Conservation (phyloP, 2,888 invertebrate genomes). For the Drosophila colorata region DNA sequence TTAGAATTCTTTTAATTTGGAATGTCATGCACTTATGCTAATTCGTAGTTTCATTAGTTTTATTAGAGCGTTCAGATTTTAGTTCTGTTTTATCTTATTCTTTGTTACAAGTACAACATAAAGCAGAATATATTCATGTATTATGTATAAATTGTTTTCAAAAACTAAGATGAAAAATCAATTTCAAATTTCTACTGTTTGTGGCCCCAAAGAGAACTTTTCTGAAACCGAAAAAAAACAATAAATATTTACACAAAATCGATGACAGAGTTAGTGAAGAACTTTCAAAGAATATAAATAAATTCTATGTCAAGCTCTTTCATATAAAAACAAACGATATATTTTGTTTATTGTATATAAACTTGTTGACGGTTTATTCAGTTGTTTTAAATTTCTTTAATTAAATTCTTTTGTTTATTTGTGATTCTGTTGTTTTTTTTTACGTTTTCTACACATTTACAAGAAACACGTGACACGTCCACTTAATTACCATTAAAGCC, state of each 20-base stretch:
- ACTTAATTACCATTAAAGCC: constrained; percentile 68
- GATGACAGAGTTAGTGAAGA: constrained; percentile 39
- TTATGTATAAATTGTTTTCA: constrained; percentile 50
- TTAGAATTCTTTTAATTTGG: constrained; percentile 56
- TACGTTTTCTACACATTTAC: constrained; percentile 65
- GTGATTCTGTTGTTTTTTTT: constrained; percentile 10
- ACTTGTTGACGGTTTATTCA: constrained; percentile 45
- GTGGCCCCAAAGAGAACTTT: constrained; percentile 90
- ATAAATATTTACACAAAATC: constrained; percentile 20
- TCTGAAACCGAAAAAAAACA: constrained; percentile 87
- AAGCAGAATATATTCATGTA: constrained; percentile 60
- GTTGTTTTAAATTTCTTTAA: constrained; percentile 25
- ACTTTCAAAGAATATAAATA: constrained; percentile 30
- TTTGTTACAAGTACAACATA: constrained; percentile 39
- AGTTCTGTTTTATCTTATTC: constrained; percentile 24
- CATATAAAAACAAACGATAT: constrained; percentile 49
- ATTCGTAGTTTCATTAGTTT: constrained; percentile 52
- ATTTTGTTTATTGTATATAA: constrained; percentile 59
- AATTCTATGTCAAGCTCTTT: constrained; percentile 54
- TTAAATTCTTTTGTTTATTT: constrained; percentile 31
- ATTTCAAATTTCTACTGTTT: constrained; percentile 85
- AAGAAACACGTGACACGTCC: constrained; percentile 75
- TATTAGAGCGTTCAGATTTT: constrained; percentile 41
- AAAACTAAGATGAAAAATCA: constrained; percentile 45
- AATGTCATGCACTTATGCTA: constrained; percentile 69